Conservation (phyloP, 2,113 vertebrate species). For the Euleptes europaea region DNA sequence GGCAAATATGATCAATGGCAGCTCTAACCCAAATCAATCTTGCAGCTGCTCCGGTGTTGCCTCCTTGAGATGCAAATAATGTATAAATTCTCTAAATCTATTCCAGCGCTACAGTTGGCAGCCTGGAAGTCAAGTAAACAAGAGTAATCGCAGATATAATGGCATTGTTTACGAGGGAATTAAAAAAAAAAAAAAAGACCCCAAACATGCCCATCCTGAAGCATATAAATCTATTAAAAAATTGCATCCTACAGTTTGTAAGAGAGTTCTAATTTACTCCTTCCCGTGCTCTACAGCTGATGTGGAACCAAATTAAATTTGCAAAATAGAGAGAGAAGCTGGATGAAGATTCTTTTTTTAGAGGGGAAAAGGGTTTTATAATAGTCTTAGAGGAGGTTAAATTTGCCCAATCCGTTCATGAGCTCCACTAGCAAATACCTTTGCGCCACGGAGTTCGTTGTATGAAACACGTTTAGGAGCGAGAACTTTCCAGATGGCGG, state of each 20-base stretch:
- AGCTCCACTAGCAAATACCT: not conserved
- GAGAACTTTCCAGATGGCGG: not conserved
- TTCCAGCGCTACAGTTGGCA: constrained; percentile 76
- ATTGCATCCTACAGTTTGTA: constrained; percentile 40
- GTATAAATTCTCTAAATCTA: constrained; percentile 82
- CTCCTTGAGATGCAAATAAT: constrained; percentile 69
- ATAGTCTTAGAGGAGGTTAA: not conserved
- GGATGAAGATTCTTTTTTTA: not conserved
- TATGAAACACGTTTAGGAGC: not conserved
- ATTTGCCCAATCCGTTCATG: not conserved
- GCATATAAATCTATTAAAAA: constrained; percentile 74
- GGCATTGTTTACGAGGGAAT: constrained; percentile 73
- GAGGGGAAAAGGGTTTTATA: not conserved
- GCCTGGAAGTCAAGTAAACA: constrained; percentile 73
- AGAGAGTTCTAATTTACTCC: constrained; percentile 58
- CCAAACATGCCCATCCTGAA: constrained; percentile 67
- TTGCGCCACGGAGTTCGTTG: not conserved
- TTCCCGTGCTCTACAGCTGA: constrained; percentile 1
- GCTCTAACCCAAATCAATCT: constrained; percentile 64
- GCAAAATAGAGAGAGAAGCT: constrained; percentile 4
- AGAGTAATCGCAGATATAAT: constrained; percentile 76
- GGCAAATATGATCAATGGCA: constrained; percentile 58
- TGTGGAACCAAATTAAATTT: constrained; percentile 27
- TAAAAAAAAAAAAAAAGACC: constrained; percentile 42
- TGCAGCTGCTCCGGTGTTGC: constrained; percentile 64